A percentile compares a stretch with the other conserved stretches of the same genome.
phyloP scores from a whole-genome alignment of 2,797 vertebrate genomes.

The Ctenopoma kingsleyae region DNA sequence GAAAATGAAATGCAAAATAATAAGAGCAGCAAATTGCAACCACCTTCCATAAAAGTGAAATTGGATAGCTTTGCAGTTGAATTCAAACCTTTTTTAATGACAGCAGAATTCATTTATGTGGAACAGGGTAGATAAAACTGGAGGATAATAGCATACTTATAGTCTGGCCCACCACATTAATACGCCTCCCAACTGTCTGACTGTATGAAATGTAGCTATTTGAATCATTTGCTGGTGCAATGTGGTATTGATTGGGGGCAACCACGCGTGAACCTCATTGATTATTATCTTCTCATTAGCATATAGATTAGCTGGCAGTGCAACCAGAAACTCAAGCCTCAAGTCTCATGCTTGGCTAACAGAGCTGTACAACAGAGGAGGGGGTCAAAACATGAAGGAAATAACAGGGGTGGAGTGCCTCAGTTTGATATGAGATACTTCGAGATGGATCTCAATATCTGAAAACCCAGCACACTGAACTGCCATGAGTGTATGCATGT shows the following conservation, averaged over 20 bases:
- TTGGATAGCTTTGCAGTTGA: constrained; percentile 34
- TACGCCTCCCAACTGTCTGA: constrained; percentile 61
- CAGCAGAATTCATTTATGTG: constrained; percentile 56
- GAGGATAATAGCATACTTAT: constrained; percentile 78
- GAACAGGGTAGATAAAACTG: constrained; percentile 60
- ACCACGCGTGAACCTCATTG: constrained; percentile 81
- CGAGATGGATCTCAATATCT: constrained; percentile 60
- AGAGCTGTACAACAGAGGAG: constrained; percentile 29
- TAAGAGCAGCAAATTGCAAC: constrained; percentile 23
- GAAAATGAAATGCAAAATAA: constrained; percentile 52
- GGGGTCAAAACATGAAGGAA: constrained; percentile 52
- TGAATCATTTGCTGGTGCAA: constrained; percentile 69
- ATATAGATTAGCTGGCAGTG: constrained; percentile 87
- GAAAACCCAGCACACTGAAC: constrained; percentile 27
- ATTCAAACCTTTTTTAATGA: constrained; percentile 53
- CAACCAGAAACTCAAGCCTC: constrained; percentile 53
- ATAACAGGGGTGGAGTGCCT: constrained; percentile 44
- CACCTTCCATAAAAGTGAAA: constrained; percentile 48
- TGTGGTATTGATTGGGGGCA: constrained; percentile 84
- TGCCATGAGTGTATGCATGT: not conserved
- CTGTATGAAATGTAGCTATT: constrained; percentile 77
- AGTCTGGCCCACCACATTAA: constrained; percentile 68
- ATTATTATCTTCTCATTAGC: constrained; percentile 88
- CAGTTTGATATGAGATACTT: constrained; percentile 61
- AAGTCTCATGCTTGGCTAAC: constrained; percentile 51